Evolutionary conservation across 2,888 invertebrate genomes (phyloP), one percentile per base, ranked within the genome.

Genomic region (Agrochola circellaris): DNA sequence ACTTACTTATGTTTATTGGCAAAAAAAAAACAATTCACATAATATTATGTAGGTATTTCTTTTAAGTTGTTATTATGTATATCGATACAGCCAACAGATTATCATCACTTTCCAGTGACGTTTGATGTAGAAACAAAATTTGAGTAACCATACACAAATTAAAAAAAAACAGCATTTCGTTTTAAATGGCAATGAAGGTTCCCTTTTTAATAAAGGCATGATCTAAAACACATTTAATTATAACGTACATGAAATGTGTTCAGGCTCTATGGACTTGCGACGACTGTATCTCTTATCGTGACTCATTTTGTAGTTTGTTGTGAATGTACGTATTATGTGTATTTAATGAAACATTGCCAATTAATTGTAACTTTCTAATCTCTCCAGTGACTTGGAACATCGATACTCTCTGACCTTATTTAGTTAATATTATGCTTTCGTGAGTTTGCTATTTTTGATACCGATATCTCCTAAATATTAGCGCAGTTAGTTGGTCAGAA

Each of bases 291-390:
- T 95, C 92, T 94, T 94, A 93, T 93, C 94, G 95, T 96, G 94
- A 93, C 91, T 95, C 94, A 96, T 96, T 94, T 92, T 91, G 96
- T 96, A 96, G 96, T 95, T 96, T 95, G 96, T 94, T 96, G 95
- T 97, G 95, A 95, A 94, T 96, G 95, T 96, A 95, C 95, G 95
- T 97, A 95, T 89, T 95, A 94, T 96, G 95, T 97, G 95, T 97
- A 95, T 94, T 93, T 94, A 94, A 91, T 94, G 92, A 93, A 93
- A 95, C 93, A 94, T 93, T 93, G 93, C 93, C 92, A 94, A 93
- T 92, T 92, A 91, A 91, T 91, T 92, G 93, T 94, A 92, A 93
- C 92, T 93, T 92, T 95, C 91, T 93, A 91, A 92, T 94, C 91
- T 94, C 94, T 94, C 92, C 94, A 93, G 92, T 93, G 91, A 93